Percentiles rank a stretch among this genome's conserved stretches.
Conservation (phyloP, 2,888 invertebrate genomes). For the Heliconius ethilla region DNA sequence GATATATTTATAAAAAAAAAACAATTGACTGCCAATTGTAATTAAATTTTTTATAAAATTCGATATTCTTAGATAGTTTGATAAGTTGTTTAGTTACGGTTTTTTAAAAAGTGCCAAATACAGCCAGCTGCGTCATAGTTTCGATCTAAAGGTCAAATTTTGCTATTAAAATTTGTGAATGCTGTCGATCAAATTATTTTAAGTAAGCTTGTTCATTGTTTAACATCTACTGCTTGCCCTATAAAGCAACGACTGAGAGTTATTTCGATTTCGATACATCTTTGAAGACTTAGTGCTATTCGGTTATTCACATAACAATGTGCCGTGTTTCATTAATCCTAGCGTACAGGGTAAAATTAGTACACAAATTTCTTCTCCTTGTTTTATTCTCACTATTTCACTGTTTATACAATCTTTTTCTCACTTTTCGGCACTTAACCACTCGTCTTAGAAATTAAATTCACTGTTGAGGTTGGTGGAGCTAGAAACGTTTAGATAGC, state of each 20-base stretch:
- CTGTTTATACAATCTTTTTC: slow-evolving; percentile 72
- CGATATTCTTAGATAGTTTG: slow-evolving; percentile 78
- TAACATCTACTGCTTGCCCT: slow-evolving; percentile 72
- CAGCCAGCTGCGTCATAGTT: slow-evolving; percentile 56
- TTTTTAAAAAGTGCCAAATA: slow-evolving; percentile 76
- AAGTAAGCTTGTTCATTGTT: slow-evolving; percentile 53
- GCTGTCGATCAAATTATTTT: slow-evolving; percentile 49
- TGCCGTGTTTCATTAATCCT: slow-evolving; percentile 73
- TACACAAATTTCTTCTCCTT: slow-evolving; percentile 72
- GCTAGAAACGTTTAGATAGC: slow-evolving; percentile 68
- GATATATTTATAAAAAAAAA: slow-evolving; percentile 62
- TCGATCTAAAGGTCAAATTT: slow-evolving; percentile 54
- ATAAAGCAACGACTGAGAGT: slow-evolving; percentile 70
- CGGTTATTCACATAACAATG: slow-evolving; percentile 37
- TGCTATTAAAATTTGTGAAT: slow-evolving; percentile 56
- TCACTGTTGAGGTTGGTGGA: slow-evolving; percentile 75
- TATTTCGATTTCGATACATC: slow-evolving; percentile 48
- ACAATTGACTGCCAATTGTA: slow-evolving; percentile 82
- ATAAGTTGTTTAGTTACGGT: slow-evolving; percentile 74
- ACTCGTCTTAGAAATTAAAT: slow-evolving; percentile 68
- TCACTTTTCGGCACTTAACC: slow-evolving; percentile 76
- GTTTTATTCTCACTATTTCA: slow-evolving; percentile 76
- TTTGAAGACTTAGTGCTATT: slow-evolving; percentile 33
- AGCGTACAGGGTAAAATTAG: slow-evolving; percentile 82
- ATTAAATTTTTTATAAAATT: slow-evolving; percentile 74